These are phyloP conservation scores for Anastrepha obliqua DNA, from an alignment of 1,140 invertebrate genomes.

Conservation along the genomic window DNA sequence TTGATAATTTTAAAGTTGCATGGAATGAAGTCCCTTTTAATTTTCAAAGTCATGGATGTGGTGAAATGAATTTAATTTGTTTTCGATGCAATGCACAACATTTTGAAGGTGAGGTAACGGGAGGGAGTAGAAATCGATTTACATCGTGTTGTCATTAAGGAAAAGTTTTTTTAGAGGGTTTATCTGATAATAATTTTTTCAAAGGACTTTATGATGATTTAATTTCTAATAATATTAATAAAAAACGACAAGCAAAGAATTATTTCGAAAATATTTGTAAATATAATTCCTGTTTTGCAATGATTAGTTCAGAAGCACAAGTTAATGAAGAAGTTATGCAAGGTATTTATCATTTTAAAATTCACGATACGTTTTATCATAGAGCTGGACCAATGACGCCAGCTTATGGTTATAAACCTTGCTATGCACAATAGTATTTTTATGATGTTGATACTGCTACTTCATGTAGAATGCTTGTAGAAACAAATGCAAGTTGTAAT, in stretches of 20 bases:
- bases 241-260: background rate
- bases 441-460: background rate
- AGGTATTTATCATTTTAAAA: conserved; percentile 40
- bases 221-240: background rate
- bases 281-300: conserved; percentile 18
- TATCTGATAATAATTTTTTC: background rate
- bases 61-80: conserved; percentile 9
- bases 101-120: background rate
- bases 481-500: background rate
- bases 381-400: background rate
- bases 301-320: conserved; percentile 9
- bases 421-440: conserved; percentile 48
- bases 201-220: background rate
- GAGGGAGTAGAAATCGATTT: background rate
- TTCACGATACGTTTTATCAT: conserved; percentile 48
- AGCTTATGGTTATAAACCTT: no score
- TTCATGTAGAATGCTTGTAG: background rate
- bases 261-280: no score
- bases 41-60: background rate
- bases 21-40: background rate
- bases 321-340: background rate
- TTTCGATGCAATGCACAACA: background rate
- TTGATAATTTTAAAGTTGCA: background rate
- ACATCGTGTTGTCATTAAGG: conserved; percentile 26
- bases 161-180: background rate